phyloP scores from a whole-genome alignment of 2,113 vertebrate genomes.

The Macquaria ambigua region DNA sequence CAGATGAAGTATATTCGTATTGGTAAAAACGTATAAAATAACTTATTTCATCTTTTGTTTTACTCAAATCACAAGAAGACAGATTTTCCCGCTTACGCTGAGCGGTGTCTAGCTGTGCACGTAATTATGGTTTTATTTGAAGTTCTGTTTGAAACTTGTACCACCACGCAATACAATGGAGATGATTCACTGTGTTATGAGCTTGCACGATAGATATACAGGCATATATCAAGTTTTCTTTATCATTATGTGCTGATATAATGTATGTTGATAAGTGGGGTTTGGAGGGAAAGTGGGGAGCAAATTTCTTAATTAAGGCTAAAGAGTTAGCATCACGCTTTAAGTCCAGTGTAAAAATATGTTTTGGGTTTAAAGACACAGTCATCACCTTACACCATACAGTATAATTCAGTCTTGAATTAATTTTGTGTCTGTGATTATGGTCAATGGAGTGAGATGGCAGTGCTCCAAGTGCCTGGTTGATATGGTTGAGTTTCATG shows the following conservation, averaged over 20 bases:
- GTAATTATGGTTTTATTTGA: not conserved
- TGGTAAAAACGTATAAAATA: no score
- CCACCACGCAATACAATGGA: not conserved
- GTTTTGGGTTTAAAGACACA: not conserved
- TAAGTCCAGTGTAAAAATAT: not conserved
- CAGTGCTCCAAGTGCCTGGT: not conserved
- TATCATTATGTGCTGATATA: no score
- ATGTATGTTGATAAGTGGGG: not conserved
- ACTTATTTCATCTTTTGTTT: no score
- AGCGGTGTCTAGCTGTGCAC: not conserved
- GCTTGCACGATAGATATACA: no score
- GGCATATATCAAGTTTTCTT: not conserved
- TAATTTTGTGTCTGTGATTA: not conserved
- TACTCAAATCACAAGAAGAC: no score
- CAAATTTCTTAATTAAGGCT: not conserved
- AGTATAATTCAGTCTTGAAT: not conserved
- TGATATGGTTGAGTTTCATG: conserved; percentile 14
- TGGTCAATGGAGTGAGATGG: not conserved
- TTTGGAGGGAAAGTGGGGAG: not conserved
- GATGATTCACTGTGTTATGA: no score
- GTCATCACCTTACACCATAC: not conserved
- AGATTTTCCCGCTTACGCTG: no score
- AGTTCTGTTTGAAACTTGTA: not conserved
- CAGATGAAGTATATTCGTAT: no score
- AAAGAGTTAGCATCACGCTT: not conserved